Percentiles rank a stretch among this genome's conserved stretches.
phyloP scores from a whole-genome alignment of 1,140 invertebrate species.

The Sinonovacula constricta region DNA sequence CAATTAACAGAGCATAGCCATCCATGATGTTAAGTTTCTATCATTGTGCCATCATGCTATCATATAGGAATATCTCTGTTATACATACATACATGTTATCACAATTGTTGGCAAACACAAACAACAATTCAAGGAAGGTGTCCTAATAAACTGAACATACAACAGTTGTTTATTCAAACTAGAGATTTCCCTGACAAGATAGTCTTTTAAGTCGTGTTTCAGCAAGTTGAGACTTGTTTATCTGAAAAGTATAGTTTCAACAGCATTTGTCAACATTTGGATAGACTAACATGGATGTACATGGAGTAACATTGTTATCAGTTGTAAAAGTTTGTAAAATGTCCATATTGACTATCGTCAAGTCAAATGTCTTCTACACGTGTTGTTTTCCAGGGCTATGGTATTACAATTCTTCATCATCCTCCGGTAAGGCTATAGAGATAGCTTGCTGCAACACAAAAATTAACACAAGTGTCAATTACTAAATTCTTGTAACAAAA shows the following conservation, averaged over 20 bases:
- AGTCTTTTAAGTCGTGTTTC: no score
- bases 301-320: no score
- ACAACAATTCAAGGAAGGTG: no score
- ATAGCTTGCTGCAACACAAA: conserved; percentile 36
- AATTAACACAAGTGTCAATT: neutral
- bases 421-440: conserved; percentile 46
- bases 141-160: neutral
- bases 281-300: no score
- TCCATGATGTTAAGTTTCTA: neutral
- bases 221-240: no score
- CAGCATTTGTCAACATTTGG: neutral
- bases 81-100: neutral
- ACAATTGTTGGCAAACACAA: neutral
- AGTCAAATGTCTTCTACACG: no score
- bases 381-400: no score
- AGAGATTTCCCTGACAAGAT: no score
- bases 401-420: conserved; percentile 54
- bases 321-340: no score
- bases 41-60: neutral
- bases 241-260: no score
- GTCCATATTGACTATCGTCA: no score
- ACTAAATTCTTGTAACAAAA: neutral
- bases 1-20: neutral
- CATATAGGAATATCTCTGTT: conserved; percentile 48
- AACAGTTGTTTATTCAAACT: neutral